phyloP scores from a whole-genome alignment of 2,113 vertebrate genomes.

The Pseudopodoces humilis region DNA sequence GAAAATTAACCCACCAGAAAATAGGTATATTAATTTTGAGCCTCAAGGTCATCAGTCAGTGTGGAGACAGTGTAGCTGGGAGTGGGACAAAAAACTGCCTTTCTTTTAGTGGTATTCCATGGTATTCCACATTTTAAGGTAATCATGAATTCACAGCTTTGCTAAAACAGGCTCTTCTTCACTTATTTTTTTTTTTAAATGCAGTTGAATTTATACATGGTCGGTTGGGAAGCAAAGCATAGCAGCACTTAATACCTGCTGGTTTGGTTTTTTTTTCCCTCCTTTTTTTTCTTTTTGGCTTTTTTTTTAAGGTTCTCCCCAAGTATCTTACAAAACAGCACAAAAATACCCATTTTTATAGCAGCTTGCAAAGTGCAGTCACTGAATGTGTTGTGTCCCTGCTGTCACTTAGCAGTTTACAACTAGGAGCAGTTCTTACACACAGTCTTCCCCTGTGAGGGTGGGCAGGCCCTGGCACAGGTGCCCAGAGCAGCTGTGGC shows the following conservation, averaged over 20 bases:
- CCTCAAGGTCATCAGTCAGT: neutral
- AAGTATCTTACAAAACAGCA: neutral
- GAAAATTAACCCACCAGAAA: neutral
- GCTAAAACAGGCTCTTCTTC: neutral
- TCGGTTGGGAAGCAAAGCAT: neutral
- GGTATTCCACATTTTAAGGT: neutral
- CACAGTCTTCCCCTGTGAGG: rapidly evolving
- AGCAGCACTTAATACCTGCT: neutral
- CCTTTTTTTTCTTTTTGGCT: too few relatives aligned
- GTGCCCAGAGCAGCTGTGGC: neutral
- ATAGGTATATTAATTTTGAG: neutral
- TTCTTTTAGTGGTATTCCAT: neutral
- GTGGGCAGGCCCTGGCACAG: neutral
- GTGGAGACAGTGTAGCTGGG: neutral
- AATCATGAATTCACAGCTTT: neutral
- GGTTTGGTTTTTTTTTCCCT: neutral
- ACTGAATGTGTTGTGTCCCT: neutral
- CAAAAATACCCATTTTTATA: neutral
- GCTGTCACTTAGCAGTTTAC: neutral
- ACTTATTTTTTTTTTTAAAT: neutral
- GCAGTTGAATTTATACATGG: neutral
- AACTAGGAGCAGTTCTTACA: neutral
- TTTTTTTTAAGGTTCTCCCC: neutral
- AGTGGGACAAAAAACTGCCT: neutral
- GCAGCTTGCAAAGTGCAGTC: neutral